Percentiles rank a stretch among this genome's conserved stretches.
These are phyloP conservation scores for Odontomyia ornata DNA, from an alignment of 2,888 invertebrate species.

Conservation along the genomic window DNA sequence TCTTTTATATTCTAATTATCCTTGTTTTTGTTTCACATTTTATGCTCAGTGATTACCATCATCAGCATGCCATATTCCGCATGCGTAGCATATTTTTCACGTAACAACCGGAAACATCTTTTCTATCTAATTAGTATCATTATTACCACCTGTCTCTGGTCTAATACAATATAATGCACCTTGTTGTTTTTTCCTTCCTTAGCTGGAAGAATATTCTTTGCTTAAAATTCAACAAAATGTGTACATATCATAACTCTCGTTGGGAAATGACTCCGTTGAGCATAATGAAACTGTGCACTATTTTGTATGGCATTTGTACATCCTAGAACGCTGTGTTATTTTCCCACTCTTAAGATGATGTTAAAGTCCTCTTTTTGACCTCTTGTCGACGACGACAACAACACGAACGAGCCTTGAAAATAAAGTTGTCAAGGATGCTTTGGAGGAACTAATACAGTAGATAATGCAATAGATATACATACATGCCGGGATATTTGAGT, in stretches of 20 bases:
- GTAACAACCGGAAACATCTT: constrained; percentile 32
- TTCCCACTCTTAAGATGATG: neutral
- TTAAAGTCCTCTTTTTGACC: constrained; percentile 2
- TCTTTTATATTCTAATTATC: constrained; percentile 23
- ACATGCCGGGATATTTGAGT: too few species aligned
- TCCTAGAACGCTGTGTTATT: neutral
- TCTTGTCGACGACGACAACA: neutral
- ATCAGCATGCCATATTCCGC: neutral
- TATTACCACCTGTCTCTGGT: constrained; percentile 38
- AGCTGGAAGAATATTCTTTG: neutral
- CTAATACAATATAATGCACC: constrained; percentile 21
- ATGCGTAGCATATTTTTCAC: constrained; percentile 28
- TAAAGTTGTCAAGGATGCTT: neutral
- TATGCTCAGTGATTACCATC: neutral
- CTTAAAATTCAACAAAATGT: neutral
- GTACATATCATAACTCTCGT: neutral
- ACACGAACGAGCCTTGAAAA: neutral
- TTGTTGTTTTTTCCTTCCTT: neutral
- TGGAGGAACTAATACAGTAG: neutral
- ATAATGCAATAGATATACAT: neutral
- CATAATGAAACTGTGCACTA: constrained; percentile 33
- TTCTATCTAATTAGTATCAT: constrained; percentile 35
- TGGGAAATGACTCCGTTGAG: neutral
- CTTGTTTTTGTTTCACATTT: constrained; percentile 11
- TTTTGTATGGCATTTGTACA: neutral